Evolutionary conservation across 2,113 vertebrate species (phyloP), one percentile per base, ranked within the genome.

Genomic region (Sciurus niger): DNA sequence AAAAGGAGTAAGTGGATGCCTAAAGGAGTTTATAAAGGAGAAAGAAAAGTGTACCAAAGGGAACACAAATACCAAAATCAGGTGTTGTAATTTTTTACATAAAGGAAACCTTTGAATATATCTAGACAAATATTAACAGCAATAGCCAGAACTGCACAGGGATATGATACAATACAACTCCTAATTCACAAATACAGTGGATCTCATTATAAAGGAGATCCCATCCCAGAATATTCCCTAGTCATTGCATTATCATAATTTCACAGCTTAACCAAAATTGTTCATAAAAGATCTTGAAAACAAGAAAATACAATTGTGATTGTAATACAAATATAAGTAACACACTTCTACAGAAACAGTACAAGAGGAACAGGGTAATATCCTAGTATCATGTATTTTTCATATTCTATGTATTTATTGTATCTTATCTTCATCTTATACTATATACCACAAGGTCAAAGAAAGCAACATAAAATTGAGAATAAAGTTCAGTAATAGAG

Each of bases 241-340:
- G 93, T 89, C 84, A 60, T 53, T 43, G 53, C 58, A 92, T 93
- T 84, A 96, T 63, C 79, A 93, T 80, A 97, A 97, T 95, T 93
- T 96, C 60, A 90, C 17, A 46, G 60, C 18, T 97, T 95, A 97
- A 89, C 58, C 79, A 96, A 82, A 77, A 87, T 13, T 88, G 68
- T 60, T 12, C 8, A 68, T 94, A 93, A 93, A 46, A 78, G 68
- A 91, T 70, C 72, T 90, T 77, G 37, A 96, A 96, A 94, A 89
- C 18, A 88, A 48, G 93, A 94, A 83, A 85, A 93, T 58, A 93
- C 76, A 93, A 80, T 34, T 86, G 55, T 89, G 83, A 94, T 37
- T 96, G 28, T 90, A 93, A 96, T 79, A 14, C 9, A 78, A 72
- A 30, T 65, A 1, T 83, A 83, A 89, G 80, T 37, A 37, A 90